Evolutionary conservation across 2,888 invertebrate species (phyloP), one percentile per base, ranked within the genome.

Genomic region (Oscheius sp.): DNA sequence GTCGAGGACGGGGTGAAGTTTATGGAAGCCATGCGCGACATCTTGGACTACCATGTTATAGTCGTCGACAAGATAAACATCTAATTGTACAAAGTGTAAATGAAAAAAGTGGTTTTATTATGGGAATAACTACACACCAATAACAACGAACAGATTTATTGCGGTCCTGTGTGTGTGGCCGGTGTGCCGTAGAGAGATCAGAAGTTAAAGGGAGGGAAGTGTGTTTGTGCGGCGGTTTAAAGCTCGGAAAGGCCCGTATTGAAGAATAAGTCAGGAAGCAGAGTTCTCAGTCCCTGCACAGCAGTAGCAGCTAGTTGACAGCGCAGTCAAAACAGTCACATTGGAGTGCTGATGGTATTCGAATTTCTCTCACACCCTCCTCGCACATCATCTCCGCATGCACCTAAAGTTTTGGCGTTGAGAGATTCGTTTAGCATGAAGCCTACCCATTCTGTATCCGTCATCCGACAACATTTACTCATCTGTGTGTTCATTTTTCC

Each of bases 251-350:
- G 68, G 68, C 68, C 68, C 68, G 68, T 68, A 68, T 55, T 37
- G 42, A 29, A 63, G 37, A 60, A 68, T 68, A 68, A 68, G 68
- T 53, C 32, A 68, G 7, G 42, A 68, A 68, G 68, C 68, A 55
- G n/a, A 58, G 68, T 53, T 55, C 68, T 55, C 53, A 68, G 68
- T 68, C 68, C 68, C 68, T 68, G 53, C 13, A 48, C 51, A 35
- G 55, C 33, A 11, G 42, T 42, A 11, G 35, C 1, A 2, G 1
- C 35, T n/a, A 53, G 42, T 68, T 63, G 37, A 66, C 60, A 2
- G 84, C 78, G 79, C 86, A 86, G 70, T 85, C 85, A 73, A 80
- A 84, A 74, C 86, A 86, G 66, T 78, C 80, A 73, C 86, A 86
- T 74, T 84, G 78, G 11, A 77, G 68, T 11, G 86, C 86, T n/a